Evolutionary conservation across 2,113 vertebrate genomes (phyloP), one percentile per base, ranked within the genome.

Genomic region (Halichoeres trimaculatus): DNA sequence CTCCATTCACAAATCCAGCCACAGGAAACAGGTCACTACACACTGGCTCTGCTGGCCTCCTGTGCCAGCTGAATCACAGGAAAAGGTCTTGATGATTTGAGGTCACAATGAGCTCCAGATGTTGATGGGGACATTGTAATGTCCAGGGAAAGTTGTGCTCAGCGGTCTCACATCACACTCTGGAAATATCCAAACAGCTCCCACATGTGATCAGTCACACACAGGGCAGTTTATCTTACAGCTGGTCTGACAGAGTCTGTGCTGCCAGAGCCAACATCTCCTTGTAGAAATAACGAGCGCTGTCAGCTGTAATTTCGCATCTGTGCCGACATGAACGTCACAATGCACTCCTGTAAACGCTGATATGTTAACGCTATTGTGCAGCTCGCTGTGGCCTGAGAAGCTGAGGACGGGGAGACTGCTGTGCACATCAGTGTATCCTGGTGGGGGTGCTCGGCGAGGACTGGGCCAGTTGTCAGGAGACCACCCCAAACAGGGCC

Each of bases 401-500:
- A 69, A 77, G 85, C 88, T 76, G 86, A 62, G 58, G 40, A 58
- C 8, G 3, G 26, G 72, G 59, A 66, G 65, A 45, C 14, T 69
- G 57, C 59, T 71, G 70, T 48, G 35, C 59, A 72, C 65, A 76
- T 56, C 10, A 17, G 43, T 65, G 41, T 74, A 26, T 70, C 74
- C 64, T 75, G 76, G 67, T 56, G 74, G 76, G 84, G 75, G 84
- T 57, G 74, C 78, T 81, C 60, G 66, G 78, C 74, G 69, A 58
- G 62, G 77, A 70, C 64, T 78, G 69, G 80, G 64, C 72, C 90
- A 93, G 90, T 92, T 93, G 90, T 92, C 90, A 90, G 74, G 90
- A 90, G 90, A 91, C 88, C 84, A 90, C 86, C 88, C 86, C 80
- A 93, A 92, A 90, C 89, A 91, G 67, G 85, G 87, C 83, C 87